Evolutionary conservation across 2,113 vertebrate genomes (phyloP), one percentile per base, ranked within the genome.

Genomic region (Cololabis saira): DNA sequence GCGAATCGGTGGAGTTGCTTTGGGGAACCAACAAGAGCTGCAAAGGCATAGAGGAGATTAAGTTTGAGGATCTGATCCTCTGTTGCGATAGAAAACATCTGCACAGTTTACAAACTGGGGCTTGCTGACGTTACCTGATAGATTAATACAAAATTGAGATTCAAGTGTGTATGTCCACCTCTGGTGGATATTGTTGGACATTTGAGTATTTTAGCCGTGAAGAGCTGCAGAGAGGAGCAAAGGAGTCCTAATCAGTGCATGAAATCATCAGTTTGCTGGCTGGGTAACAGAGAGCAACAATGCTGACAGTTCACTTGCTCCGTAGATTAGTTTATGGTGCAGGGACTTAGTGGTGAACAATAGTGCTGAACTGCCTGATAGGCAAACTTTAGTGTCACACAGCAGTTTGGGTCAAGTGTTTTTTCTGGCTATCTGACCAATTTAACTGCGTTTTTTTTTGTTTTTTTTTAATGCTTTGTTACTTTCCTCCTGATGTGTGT

Each of bases 321-420:
- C 10, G 73, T 58, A 81, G 78, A 70, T 83, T 80, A 55, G 70
- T 74, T 76, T 61, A 45, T 13, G 5, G 64, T n/a, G n/a, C 70
- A 70, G 65, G 82, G 87, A 84, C 71, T 90, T 84, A 90, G 80
- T 57, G 40, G 49, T 13, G 60, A 79, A 92, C 89, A 92, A 92
- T 67, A 47, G 77, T 43, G 48, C 16, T 37, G 78, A 79, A 83
- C 78, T 81, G 90, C 86, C 61, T 52, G 76, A 76, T 69, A 65
- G 76, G 84, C 89, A 88, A 58, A 37, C 68, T 64, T 76, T 42
- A 80, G 90, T 90, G 87, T 84, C 56, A 11, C 7, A 56, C 53
- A 44, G 58, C 19, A 19, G 55, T 67, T 63, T 80, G 41, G 65
- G 27, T 78, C 48, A 71, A 66, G 61, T 74, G 37, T 57, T 75